Base-by-base conservation (phyloP, 2,113 vertebrate species). In the Misgurnus mizolepis region DNA sequence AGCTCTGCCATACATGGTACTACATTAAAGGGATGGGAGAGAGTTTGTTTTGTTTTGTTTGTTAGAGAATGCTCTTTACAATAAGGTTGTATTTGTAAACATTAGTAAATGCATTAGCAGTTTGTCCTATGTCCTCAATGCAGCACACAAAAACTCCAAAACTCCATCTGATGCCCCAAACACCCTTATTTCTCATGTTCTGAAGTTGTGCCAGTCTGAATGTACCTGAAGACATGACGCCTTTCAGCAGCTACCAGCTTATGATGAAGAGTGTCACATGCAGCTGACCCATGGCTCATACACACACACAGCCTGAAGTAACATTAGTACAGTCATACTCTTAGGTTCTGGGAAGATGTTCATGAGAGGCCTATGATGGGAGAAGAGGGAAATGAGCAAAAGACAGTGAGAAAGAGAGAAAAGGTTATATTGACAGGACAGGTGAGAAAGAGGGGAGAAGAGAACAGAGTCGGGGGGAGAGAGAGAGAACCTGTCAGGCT, bases 401-500 rank as follows among this genome's bases (percentile, higher is more conserved):
- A 71, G 75, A 77, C 22, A 15, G 79, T 68, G 69, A 53, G 66
- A 81, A 15, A 65, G 2, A 77, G 1, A 82, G 47, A 67, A 43
- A 41, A 78, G 61, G 61, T 64, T 34, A 64, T 39, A 64, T 64
- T 2, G 45, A 68, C 17, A 68, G 43, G 41, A 18, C 3, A 8
- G 61, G 78, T 70, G 76, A 74, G 40, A 71, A 60, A 11, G 62
- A 82, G 27, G 70, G 53, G 79, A 53, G 76, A 66, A 77, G 40
- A 82, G 71, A 86, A 80, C 60, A 77, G 61, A 83, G 64, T 76
- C 50, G 72, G 49, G 82, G 79, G 86, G 78, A 43, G 43, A 79
- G 68, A 65, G 82, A 76, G 85, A 84, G 82, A 82, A 83, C 76
- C 85, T 86, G 82, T 86, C 85, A 86, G 76, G 76, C 76, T 86